Evolutionary conservation across 2,888 invertebrate genomes (phyloP), one percentile per base, ranked within the genome.

Genomic region (Drosophila crucigera): DNA sequence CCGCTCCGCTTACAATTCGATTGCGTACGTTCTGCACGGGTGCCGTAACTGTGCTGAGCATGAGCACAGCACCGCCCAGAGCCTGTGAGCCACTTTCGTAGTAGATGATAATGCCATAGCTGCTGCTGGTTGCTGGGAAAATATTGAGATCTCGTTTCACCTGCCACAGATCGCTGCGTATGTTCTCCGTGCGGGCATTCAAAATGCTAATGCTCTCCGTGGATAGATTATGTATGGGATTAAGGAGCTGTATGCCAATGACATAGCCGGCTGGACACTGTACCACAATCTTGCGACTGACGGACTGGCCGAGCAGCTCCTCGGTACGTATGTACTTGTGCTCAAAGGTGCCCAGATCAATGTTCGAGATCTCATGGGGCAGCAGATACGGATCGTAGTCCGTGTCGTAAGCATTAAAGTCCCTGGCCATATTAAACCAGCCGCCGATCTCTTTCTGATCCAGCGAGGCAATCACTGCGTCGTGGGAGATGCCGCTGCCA

Each of bases 371-470:
- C 83, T 95, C 94, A 58, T 95, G 94, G 0, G 98, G 97, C 68
- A 98, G 94, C 74, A 95, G 93, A 59, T 97, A 95, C 0, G 97
- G 97, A 75, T 95, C 95, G 89, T 97, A 97, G 84, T 96, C 95
- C 0, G 95, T 95, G 87, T 97, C 96, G 50, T 95, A 95, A 70
- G 95, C 94, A 78, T 95, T 95, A 67, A 95, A 95, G 76, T 96
- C 96, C 1, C 94, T 94, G 39, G 96, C 95, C 91, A 96, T 95
- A 80, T 95, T 95, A 87, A 98, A 97, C 98, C 99, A 99, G 9
- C 98, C 98, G 1, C 98, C 97, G 59, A 99, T 95, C 94, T 99
- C 98, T 91, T 97, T 94, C 93, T 98, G 99, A 90, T 98, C 97
- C 3, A 96, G 93, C 1, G 96, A 96, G 1, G 97, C 96, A 73